Conservation (phyloP, 1,140 invertebrate species). For the Schlechtendalia chinensis region DNA sequence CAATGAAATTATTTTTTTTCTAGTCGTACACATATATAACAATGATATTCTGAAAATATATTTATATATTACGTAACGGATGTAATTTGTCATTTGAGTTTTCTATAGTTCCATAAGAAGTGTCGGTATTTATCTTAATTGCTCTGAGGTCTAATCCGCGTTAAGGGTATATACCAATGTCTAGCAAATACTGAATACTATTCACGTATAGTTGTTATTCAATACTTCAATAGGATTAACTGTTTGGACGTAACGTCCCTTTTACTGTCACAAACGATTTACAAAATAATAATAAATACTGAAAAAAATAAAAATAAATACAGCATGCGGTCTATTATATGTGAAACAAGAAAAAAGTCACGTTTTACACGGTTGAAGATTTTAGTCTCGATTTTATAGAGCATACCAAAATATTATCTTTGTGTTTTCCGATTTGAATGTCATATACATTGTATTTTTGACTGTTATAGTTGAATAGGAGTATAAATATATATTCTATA, state of each 20-base stretch:
- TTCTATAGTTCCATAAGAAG: background rate
- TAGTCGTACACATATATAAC: too few relatives aligned
- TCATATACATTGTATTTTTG: too few relatives aligned
- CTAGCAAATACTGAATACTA: too few relatives aligned
- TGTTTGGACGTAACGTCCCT: slow-evolving; percentile 21
- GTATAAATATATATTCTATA: too few relatives aligned
- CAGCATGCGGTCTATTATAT: slow-evolving; percentile 37
- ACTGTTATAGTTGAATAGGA: too few relatives aligned
- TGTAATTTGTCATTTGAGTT: background rate
- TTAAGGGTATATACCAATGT: background rate
- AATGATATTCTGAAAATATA: too few relatives aligned
- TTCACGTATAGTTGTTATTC: slow-evolving; percentile 1
- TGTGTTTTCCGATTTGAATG: too few relatives aligned
- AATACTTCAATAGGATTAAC: slow-evolving; percentile 38
- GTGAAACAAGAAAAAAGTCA: slow-evolving; percentile 32
- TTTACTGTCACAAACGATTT: slow-evolving; percentile 4
- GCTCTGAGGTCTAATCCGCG: background rate
- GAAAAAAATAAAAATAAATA: slow-evolving; percentile 14
- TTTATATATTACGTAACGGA: background rate
- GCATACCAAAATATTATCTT: background rate
- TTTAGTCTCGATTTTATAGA: background rate
- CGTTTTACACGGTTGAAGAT: slow-evolving; percentile 24
- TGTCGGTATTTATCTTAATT: slow-evolving; percentile 5
- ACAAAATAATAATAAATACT: slow-evolving; percentile 29
- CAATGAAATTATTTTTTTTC: too few relatives aligned